Evolutionary conservation across 2,113 vertebrate species (phyloP).

Genomic region (Tragulus kanchil): DNA sequence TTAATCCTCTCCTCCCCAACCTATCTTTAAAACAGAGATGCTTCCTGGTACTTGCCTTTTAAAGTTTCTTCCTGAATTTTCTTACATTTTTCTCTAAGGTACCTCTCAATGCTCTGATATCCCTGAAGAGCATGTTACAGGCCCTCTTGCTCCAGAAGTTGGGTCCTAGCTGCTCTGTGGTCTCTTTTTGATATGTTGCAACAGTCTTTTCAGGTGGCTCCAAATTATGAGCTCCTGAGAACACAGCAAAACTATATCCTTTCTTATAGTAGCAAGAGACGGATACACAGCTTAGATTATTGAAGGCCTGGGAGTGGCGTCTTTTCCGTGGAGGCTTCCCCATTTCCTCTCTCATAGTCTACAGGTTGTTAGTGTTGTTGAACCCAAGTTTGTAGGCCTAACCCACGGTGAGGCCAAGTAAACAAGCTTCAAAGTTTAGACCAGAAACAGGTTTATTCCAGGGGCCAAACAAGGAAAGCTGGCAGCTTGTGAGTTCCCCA

Average conservation of each 20-base stretch:
- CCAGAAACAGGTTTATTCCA: neutral
- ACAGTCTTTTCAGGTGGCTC: neutral
- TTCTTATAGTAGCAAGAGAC: neutral
- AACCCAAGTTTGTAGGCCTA: neutral
- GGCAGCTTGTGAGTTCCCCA: neutral
- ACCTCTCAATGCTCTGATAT: neutral
- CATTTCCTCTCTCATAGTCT: neutral
- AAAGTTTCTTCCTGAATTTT: neutral
- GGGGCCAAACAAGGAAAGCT: neutral
- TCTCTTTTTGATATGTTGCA: neutral
- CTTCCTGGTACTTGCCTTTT: neutral
- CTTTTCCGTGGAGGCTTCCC: neutral
- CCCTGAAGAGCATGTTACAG: rapidly evolving
- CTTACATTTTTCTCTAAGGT: neutral
- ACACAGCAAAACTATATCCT: too few relatives aligned
- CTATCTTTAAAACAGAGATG: too few relatives aligned
- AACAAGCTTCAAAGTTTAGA: neutral
- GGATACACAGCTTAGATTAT: neutral
- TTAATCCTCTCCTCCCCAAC: neutral
- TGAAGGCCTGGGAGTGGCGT: too few relatives aligned
- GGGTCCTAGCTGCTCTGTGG: rapidly evolving
- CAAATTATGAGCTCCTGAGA: neutral
- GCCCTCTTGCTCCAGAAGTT: neutral
- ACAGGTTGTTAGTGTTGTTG: neutral
- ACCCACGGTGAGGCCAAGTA: neutral